phyloP scores from a whole-genome alignment of 2,888 invertebrate genomes.

The Diogma glabrata region DNA sequence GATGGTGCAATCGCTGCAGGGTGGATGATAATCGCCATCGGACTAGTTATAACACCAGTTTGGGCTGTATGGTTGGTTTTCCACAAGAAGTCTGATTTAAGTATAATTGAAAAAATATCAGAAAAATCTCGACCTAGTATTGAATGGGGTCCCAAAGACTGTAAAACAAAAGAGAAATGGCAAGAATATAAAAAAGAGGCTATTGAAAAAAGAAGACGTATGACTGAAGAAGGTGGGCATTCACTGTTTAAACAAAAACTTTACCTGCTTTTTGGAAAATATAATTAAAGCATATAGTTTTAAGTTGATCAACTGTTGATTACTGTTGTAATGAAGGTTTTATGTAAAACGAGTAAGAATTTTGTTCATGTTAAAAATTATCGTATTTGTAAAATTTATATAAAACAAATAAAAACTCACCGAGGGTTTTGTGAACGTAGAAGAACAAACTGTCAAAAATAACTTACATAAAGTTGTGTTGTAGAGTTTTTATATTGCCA shows the following conservation, averaged over 20 bases:
- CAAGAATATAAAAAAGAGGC: slow-evolving; percentile 41
- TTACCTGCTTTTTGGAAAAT: slow-evolving; percentile 24
- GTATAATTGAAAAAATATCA: slow-evolving; percentile 22
- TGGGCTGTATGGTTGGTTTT: slow-evolving; percentile 36
- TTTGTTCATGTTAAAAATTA: no score
- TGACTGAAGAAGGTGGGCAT: slow-evolving; percentile 23
- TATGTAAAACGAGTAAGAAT: no score
- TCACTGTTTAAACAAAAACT: slow-evolving; percentile 28
- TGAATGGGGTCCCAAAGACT: slow-evolving; percentile 53
- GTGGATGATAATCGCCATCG: slow-evolving; percentile 40
- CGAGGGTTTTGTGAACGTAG: no score
- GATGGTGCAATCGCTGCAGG: slow-evolving; percentile 43
- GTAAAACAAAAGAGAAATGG: slow-evolving; percentile 44
- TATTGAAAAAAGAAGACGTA: slow-evolving; percentile 31
- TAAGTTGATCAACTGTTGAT: no score
- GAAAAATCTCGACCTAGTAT: slow-evolving; percentile 40
- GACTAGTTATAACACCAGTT: slow-evolving; percentile 39
- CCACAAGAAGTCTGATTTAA: slow-evolving; percentile 21
- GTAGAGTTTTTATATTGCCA: no score
- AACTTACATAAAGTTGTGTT: no score
- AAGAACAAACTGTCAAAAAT: no score
- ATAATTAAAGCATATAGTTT: no score
- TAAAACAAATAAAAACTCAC: no score
- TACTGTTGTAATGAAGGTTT: no score
- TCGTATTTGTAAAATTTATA: no score